A percentile compares a stretch with the other conserved stretches of the same genome.
phyloP scores from a whole-genome alignment of 2,888 invertebrate species.

The Epirrita christyi region DNA sequence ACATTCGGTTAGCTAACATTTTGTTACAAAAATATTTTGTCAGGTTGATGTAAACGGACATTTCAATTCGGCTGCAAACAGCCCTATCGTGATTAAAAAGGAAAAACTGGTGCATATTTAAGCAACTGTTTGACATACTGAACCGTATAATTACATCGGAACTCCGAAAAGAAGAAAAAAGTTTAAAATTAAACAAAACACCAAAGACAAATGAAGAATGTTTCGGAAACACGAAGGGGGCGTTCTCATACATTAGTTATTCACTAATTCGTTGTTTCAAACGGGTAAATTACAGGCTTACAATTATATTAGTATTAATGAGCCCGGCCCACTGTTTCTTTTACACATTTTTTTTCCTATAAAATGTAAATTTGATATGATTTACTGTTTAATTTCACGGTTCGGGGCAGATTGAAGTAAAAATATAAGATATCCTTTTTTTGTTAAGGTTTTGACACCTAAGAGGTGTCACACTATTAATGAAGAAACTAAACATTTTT shows the following conservation, averaged over 20 bases:
- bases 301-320: slow-evolving; percentile 83
- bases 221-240: slow-evolving; percentile 67
- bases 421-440: neutral
- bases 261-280: slow-evolving; percentile 81
- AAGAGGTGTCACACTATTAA: too few species aligned
- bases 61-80: slow-evolving; percentile 15
- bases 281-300: slow-evolving; percentile 74
- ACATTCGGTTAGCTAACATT: too few species aligned
- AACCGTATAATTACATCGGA: slow-evolving; percentile 64
- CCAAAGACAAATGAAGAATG: slow-evolving; percentile 77
- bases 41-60: slow-evolving; percentile 1
- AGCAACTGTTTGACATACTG: slow-evolving; percentile 38
- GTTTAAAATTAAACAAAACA: slow-evolving; percentile 52
- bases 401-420: neutral
- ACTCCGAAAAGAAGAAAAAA: slow-evolving; percentile 55
- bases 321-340: slow-evolving; percentile 64
- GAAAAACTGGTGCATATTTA: slow-evolving; percentile 35
- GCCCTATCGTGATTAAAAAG: slow-evolving; percentile 20
- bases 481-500: too few species aligned
- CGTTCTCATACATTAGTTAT: slow-evolving; percentile 80
- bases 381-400: slow-evolving; percentile 7
- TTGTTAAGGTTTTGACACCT: neutral
- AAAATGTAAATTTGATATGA: slow-evolving; percentile 22
- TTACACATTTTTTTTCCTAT: slow-evolving; percentile 53
- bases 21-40: slow-evolving; percentile 2